A percentile compares a stretch with the other conserved stretches of the same genome.
phyloP scores from a whole-genome alignment of 1,140 invertebrate species.

The Uloborus diversus region DNA sequence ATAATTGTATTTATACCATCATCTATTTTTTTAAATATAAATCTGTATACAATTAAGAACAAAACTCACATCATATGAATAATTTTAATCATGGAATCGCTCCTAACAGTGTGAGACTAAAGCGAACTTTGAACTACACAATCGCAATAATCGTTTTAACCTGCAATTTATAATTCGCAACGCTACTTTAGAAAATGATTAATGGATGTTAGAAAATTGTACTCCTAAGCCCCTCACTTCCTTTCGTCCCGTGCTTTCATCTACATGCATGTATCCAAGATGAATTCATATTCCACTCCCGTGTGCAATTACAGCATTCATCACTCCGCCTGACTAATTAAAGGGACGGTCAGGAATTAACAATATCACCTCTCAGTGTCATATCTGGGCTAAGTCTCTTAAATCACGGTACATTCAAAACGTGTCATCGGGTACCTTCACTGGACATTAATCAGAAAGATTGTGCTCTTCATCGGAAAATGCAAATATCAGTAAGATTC shows the following conservation, averaged over 20 bases:
- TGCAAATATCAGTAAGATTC: too few species aligned
- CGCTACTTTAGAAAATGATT: conserved; percentile 34
- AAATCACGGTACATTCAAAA: conserved; percentile 25
- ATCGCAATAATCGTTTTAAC: conserved; percentile 43
- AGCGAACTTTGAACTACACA: neutral
- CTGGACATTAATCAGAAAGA: conserved; percentile 8
- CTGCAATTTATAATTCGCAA: conserved; percentile 30
- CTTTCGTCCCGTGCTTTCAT: neutral
- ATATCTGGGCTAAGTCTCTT: conserved; percentile 11
- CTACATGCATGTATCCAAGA: conserved; percentile 3
- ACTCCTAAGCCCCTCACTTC: neutral
- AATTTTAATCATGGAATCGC: too few species aligned
- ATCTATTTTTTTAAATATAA: too few species aligned
- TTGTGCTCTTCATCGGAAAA: too few species aligned
- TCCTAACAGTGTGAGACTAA: too few species aligned
- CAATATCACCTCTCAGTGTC: conserved; percentile 44
- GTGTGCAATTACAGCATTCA: conserved; percentile 35
- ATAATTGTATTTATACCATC: too few species aligned
- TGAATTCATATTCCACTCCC: conserved; percentile 9
- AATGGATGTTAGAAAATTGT: conserved; percentile 30
- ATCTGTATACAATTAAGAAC: too few species aligned
- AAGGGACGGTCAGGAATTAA: conserved; percentile 32
- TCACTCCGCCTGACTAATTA: conserved; percentile 41
- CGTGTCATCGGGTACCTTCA: conserved; percentile 20
- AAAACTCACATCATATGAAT: too few species aligned